Evolutionary conservation across 1,140 invertebrate genomes (phyloP), one percentile per base, ranked within the genome.

Genomic region (Halictus rubicundus): DNA sequence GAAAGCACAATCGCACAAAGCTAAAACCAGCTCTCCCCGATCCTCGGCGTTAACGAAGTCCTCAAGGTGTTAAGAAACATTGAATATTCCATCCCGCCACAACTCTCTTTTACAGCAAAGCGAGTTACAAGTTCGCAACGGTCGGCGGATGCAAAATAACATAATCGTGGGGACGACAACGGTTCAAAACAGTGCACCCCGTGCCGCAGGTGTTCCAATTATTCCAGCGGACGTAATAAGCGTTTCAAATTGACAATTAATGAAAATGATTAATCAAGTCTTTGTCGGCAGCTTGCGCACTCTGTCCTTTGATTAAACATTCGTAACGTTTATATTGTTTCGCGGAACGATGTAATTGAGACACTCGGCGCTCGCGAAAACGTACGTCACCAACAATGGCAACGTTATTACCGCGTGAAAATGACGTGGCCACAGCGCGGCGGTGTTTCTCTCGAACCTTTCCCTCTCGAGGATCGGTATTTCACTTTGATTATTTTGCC

Each of bases 401-500:
- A 39, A 74, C 25, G 71, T 52, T 74, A 74, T 74, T 54, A 65
- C 37, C 27, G n/a, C 46, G 61, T 21, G 61, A 52, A 64, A 54
- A 74, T 57, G 49, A 65, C 71, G 14, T 74, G 65, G 25, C 6
- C 10, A 52, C 14, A 19, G 12, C 49, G 1, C 49, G 12, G 49
- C 59, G 8, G 3, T 1, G 27, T 74, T 64, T 59, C 52, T 39
- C 73, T 60, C 25, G 52, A 49, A 68, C 60, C 65, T 49, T 49
- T 61, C 21, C 64, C 27, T 68, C 65, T 49, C 1, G 65, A 25
- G 74, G 9, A 61, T 32, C 39, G 64, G 52, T 68, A 68, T 76
- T 68, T 76, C 65, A 61, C 57, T 76, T 68, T 61, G 74, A 76
- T 76, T 76, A 76, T 76, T 61, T 65, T 9, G 74, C 23, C 12